Percentiles rank a stretch among this genome's conserved stretches.
Conservation (phyloP, 2,113 vertebrate genomes). For the Pachycephala philippinensis region DNA sequence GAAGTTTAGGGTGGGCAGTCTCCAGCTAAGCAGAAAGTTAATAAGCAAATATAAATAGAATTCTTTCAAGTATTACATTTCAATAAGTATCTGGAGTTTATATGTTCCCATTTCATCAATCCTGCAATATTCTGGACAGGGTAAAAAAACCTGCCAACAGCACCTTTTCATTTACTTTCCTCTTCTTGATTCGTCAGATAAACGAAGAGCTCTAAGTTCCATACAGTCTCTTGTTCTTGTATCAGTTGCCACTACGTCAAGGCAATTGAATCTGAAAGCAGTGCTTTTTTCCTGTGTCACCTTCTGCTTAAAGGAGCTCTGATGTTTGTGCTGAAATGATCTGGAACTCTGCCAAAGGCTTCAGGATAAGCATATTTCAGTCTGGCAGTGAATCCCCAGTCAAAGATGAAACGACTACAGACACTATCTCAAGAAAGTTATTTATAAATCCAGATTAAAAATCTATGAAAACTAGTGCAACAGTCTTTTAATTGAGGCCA, state of each 20-base stretch:
- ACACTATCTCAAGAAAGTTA: neutral
- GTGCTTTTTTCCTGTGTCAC: neutral
- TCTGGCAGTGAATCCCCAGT: neutral
- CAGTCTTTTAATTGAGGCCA: neutral
- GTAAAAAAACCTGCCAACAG: neutral
- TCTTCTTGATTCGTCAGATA: neutral
- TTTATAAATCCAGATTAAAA: constrained; percentile 12
- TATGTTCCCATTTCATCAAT: neutral
- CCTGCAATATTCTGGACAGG: neutral
- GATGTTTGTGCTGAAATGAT: neutral
- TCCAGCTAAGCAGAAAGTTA: neutral
- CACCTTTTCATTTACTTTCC: neutral
- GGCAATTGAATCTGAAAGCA: neutral
- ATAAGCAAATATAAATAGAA: neutral
- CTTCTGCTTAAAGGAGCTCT: neutral
- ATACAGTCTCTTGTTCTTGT: neutral
- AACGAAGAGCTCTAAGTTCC: neutral
- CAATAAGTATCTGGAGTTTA: neutral
- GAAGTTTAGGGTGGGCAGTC: neutral
- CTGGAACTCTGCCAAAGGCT: constrained; percentile 16
- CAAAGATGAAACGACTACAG: neutral
- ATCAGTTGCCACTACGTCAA: neutral
- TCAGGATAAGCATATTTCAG: constrained; percentile 2
- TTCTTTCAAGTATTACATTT: neutral
- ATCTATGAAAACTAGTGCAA: neutral